These are phyloP conservation scores for Erannis defoliaria DNA, from an alignment of 2,888 invertebrate genomes.

Conservation along the genomic window DNA sequence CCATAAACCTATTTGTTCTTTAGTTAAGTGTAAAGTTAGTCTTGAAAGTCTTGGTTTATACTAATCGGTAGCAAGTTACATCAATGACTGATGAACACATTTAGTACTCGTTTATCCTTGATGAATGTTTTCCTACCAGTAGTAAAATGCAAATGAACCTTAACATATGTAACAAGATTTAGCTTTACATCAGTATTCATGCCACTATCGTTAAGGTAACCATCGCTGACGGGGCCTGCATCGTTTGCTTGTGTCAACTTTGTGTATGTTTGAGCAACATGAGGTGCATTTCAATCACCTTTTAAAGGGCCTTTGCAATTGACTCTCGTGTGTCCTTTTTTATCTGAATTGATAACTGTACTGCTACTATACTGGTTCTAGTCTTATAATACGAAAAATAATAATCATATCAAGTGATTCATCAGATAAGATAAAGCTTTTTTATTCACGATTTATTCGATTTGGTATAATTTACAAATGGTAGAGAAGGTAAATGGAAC, in stretches of 20 bases:
- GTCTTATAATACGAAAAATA: conserved; percentile 37
- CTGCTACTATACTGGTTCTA: conserved; percentile 39
- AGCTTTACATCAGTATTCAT: conserved; percentile 59
- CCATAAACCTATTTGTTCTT: no score
- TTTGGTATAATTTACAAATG: conserved; percentile 24
- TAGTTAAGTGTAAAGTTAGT: no score
- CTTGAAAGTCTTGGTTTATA: no score
- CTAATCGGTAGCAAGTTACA: no score
- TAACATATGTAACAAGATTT: conserved; percentile 55
- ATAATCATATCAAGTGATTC: conserved; percentile 41
- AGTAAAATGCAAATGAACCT: conserved; percentile 51
- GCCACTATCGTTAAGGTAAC: conserved; percentile 58
- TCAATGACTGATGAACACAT: neutral
- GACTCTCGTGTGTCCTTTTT: conserved; percentile 35
- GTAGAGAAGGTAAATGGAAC: conserved; percentile 22
- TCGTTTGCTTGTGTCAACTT: conserved; percentile 73
- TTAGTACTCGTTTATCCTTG: conserved; percentile 21
- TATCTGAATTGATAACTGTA: conserved; percentile 29
- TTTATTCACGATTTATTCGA: conserved; percentile 30
- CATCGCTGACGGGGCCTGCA: conserved; percentile 63
- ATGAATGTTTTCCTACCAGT: conserved; percentile 41
- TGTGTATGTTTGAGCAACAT: conserved; percentile 65
- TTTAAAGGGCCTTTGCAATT: conserved; percentile 41
- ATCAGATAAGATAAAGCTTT: conserved; percentile 48
- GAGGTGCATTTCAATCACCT: conserved; percentile 68